Conservation (phyloP, 2,888 invertebrate species). For the Sepioteuthis lessoniana region DNA sequence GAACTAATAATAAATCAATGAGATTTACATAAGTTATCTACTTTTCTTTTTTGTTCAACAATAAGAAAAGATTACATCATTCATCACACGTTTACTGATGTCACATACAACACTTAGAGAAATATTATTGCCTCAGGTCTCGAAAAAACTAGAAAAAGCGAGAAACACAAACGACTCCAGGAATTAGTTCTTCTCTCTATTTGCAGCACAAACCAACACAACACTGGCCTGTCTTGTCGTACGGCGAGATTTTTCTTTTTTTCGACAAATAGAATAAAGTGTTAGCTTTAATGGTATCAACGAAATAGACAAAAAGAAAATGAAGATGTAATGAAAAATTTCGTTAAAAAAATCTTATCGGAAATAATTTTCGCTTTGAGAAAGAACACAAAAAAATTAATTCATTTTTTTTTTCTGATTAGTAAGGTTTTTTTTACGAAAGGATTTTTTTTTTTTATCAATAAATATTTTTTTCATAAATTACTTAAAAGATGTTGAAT, state of each 20-base stretch:
- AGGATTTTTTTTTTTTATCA: not conserved
- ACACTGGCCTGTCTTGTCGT: not conserved
- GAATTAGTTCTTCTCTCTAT: not conserved
- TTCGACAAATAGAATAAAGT: not conserved
- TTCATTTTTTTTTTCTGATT: not conserved
- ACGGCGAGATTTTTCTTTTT: not conserved
- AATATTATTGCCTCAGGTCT: not conserved
- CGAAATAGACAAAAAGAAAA: not conserved
- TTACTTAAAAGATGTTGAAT: not conserved
- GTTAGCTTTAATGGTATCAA: not conserved
- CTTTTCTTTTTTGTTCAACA: not conserved
- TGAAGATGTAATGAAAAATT: not conserved
- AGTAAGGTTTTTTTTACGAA: not conserved
- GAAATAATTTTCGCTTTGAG: not conserved
- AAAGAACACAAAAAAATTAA: too few relatives aligned
- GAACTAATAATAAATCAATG: not conserved
- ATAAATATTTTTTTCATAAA: not conserved
- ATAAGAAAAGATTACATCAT: not conserved
- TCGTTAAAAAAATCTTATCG: not conserved
- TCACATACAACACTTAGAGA: not conserved
- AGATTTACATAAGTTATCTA: not conserved
- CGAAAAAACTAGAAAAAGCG: not conserved
- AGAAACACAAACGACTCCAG: not conserved
- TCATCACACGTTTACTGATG: conserved; percentile 20
- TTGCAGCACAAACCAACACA: not conserved